A percentile compares a stretch with the other conserved stretches of the same genome.
Conservation (phyloP, 1,140 invertebrate species). For the Chrysopa pallens region DNA sequence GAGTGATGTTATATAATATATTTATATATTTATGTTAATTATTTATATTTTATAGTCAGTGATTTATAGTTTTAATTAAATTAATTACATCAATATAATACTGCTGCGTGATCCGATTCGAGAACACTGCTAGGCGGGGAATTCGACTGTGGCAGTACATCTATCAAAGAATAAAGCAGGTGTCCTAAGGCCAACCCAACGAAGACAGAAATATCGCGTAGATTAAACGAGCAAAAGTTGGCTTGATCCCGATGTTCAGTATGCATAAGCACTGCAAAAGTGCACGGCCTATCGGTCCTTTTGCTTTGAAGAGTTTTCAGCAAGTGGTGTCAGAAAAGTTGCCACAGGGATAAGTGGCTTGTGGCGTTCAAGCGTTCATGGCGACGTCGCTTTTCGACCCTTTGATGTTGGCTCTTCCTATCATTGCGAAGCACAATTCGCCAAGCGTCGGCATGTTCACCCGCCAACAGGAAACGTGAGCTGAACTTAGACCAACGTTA, state of each 20-base stretch:
- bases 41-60: too few relatives aligned
- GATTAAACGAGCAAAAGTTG: conserved; percentile 73
- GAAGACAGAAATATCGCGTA: conserved; percentile 69
- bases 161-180: conserved; percentile 66
- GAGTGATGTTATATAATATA: too few relatives aligned
- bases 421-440: conserved; percentile 68
- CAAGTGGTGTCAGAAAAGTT: conserved; percentile 71
- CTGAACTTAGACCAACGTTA: conserved; percentile 66
- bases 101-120: too few relatives aligned
- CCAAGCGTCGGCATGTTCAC: conserved; percentile 68
- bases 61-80: too few relatives aligned
- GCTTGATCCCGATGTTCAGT: too few relatives aligned
- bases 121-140: too few relatives aligned
- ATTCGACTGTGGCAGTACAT: too few relatives aligned
- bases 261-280: conserved; percentile 67
- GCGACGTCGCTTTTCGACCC: conserved; percentile 51
- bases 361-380: conserved; percentile 66
- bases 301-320: conserved; percentile 53
- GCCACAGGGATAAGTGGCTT: conserved; percentile 73
- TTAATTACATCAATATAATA: too few relatives aligned
- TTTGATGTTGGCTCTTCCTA: too few relatives aligned
- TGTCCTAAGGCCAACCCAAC: conserved; percentile 70
- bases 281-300: conserved; percentile 67
- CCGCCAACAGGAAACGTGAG: conserved; percentile 50
- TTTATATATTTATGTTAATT: too few relatives aligned